Percentiles rank a stretch among this genome's conserved stretches.
These are phyloP conservation scores for Euclidia mi DNA, from an alignment of 2,888 invertebrate genomes.

Conservation along the genomic window DNA sequence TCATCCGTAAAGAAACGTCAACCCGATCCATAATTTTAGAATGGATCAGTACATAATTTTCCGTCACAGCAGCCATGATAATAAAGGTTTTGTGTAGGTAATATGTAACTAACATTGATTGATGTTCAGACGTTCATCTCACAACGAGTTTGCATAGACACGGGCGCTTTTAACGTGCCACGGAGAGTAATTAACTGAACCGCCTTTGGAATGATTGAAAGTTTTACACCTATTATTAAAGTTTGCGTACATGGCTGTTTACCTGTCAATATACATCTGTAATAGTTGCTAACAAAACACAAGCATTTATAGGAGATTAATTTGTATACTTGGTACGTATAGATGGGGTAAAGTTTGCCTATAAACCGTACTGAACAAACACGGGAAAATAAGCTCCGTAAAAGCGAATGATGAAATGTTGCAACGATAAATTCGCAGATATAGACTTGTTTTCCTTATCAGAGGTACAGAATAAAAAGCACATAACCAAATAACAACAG, in stretches of 20 bases:
- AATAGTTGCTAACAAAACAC: too few species aligned
- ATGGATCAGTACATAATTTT: slow-evolving; percentile 42
- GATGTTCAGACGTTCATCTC: slow-evolving; percentile 68
- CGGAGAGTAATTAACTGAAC: slow-evolving; percentile 62
- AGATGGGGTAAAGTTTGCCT: too few species aligned
- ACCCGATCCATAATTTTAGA: slow-evolving; percentile 7
- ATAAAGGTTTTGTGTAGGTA: slow-evolving; percentile 44
- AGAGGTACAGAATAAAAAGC: too few species aligned
- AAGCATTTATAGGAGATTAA: too few species aligned
- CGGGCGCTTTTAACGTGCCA: slow-evolving; percentile 59
- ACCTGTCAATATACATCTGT: slow-evolving; percentile 32
- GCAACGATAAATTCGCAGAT: too few species aligned
- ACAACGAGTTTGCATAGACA: slow-evolving; percentile 56
- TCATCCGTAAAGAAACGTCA: background rate
- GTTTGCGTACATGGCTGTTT: slow-evolving; percentile 29
- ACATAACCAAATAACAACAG: too few species aligned
- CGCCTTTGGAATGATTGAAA: slow-evolving; percentile 66
- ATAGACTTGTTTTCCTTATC: too few species aligned
- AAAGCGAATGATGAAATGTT: too few species aligned
- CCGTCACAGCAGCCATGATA: slow-evolving; percentile 36
- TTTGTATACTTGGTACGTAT: too few species aligned
- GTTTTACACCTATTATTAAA: slow-evolving; percentile 46
- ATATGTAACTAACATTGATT: slow-evolving; percentile 68
- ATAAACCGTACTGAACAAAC: too few species aligned
- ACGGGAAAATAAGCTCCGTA: too few species aligned